A percentile compares a stretch with the other conserved stretches of the same genome.
phyloP scores from a whole-genome alignment of 2,888 invertebrate genomes.

The Pristionchus maxplancki region DNA sequence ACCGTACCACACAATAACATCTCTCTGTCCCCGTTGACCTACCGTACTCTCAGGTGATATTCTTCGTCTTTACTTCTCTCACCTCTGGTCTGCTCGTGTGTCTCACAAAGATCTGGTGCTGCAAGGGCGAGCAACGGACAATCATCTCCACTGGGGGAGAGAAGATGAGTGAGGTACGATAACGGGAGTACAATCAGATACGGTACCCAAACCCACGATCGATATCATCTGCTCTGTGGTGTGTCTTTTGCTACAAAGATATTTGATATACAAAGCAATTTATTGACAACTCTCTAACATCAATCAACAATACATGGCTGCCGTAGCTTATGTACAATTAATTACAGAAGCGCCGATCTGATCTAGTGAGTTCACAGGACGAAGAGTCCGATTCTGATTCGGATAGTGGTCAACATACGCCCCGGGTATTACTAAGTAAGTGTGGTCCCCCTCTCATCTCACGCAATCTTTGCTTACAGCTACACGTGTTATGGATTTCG shows the following conservation, averaged over 20 bases:
- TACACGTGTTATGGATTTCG: conserved; percentile 48
- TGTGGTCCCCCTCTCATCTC: background rate
- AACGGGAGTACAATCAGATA: background rate
- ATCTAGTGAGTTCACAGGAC: background rate
- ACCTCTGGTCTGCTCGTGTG: conserved; percentile 69
- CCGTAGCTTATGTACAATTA: too few species aligned
- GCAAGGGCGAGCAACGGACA: conserved; percentile 32
- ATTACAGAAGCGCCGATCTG: conserved; percentile 3
- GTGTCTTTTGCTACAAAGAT: too few species aligned
- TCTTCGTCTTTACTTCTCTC: conserved; percentile 66
- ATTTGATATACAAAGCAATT: background rate
- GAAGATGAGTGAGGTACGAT: conserved; percentile 47
- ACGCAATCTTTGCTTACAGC: conserved; percentile 13
- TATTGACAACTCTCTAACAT: background rate
- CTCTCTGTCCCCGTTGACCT: too few species aligned
- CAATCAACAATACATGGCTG: background rate
- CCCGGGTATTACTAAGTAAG: conserved; percentile 32
- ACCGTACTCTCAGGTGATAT: conserved; percentile 56
- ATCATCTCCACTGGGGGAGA: conserved; percentile 41
- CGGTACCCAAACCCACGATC: background rate
- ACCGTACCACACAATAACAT: too few species aligned
- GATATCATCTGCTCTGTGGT: too few species aligned
- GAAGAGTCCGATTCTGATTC: conserved; percentile 17
- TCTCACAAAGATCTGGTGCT: conserved; percentile 69
- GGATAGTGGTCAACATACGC: background rate